Conservation (phyloP, 2,888 invertebrate genomes). For the Amblyjoppa proteus region DNA sequence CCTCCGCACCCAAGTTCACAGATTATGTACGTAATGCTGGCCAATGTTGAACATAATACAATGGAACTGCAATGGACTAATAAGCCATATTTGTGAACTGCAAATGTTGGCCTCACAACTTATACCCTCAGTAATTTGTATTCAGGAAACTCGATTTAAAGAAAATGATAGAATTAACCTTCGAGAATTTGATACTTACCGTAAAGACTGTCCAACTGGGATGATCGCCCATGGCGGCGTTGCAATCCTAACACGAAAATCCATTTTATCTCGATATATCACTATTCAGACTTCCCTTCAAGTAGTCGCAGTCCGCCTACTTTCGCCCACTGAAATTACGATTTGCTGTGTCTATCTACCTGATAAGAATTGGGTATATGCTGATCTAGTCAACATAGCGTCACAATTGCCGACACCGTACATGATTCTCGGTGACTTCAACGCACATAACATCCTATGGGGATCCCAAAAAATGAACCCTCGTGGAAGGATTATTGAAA, state of each 20-base stretch:
- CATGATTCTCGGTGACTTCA: not conserved
- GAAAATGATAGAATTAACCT: not conserved
- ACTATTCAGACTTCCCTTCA: not conserved
- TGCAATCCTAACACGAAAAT: not conserved
- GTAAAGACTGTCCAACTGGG: not conserved
- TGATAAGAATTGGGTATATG: not conserved
- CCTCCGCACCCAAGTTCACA: no score
- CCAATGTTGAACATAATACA: not conserved
- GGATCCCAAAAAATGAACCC: not conserved
- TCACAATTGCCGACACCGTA: not conserved
- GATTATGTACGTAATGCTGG: not conserved
- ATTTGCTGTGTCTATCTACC: not conserved
- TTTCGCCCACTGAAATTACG: not conserved
- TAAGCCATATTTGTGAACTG: not conserved
- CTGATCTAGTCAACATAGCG: not conserved
- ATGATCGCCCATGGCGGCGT: not conserved
- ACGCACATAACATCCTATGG: constrained; percentile 1
- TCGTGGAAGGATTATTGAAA: not conserved
- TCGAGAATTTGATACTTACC: not conserved
- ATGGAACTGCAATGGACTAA: constrained; percentile 1
- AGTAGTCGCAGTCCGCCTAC: not conserved
- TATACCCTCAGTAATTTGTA: not conserved
- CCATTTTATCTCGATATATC: not conserved
- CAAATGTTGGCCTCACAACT: not conserved
- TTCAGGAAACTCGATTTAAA: constrained; percentile 8